A percentile compares a stretch with the other conserved stretches of the same genome.
phyloP scores from a whole-genome alignment of 2,797 vertebrate species.

The Phaenicophaeus curvirostris region DNA sequence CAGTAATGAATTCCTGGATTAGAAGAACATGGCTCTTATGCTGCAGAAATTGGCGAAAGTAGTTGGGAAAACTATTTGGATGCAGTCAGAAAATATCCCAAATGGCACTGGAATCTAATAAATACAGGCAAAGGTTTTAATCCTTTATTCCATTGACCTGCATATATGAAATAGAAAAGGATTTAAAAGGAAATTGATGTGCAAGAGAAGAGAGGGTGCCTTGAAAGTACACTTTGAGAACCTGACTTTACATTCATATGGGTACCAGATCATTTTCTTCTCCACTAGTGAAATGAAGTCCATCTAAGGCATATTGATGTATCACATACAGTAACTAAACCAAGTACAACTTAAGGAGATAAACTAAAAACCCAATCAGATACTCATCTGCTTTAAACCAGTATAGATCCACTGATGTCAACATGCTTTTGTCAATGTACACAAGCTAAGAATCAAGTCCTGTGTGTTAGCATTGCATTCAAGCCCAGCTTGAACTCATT shows the following conservation, averaged over 20 bases:
- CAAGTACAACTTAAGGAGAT: background rate
- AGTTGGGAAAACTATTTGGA: slow-evolving; percentile 30
- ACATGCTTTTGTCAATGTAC: background rate
- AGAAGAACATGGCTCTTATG: background rate
- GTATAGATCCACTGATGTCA: background rate
- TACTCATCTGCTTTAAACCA: slow-evolving; percentile 1
- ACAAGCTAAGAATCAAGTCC: too few species aligned
- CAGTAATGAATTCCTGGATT: slow-evolving; percentile 20
- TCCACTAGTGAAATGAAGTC: background rate
- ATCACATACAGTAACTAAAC: background rate
- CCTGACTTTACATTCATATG: background rate
- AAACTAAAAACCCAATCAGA: background rate
- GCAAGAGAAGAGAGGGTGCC: background rate
- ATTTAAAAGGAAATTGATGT: slow-evolving; percentile 12
- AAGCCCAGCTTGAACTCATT: too few species aligned
- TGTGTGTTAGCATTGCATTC: too few species aligned
- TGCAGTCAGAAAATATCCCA: background rate
- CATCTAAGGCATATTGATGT: background rate
- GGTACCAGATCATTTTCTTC: background rate
- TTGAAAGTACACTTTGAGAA: background rate
- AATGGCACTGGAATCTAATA: background rate
- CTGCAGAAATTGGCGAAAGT: slow-evolving; percentile 2
- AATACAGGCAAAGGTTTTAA: background rate
- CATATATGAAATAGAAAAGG: background rate
- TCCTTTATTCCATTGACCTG: background rate